Evolutionary conservation across 2,113 vertebrate species (phyloP).

Genomic region (Oreochromis aureus): DNA sequence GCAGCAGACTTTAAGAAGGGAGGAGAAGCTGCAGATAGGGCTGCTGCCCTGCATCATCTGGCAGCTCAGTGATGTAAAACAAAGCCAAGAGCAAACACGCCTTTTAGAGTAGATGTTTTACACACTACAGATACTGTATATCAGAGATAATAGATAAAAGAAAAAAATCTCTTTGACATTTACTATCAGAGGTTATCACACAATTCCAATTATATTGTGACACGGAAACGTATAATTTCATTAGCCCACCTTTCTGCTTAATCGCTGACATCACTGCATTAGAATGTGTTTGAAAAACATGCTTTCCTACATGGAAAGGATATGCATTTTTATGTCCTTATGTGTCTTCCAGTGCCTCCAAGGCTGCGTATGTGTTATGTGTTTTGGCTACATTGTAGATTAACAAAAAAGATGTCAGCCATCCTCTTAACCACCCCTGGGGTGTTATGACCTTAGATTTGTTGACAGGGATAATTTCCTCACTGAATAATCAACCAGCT

Average conservation of each 20-base stretch:
- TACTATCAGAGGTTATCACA: background rate
- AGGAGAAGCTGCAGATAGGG: background rate
- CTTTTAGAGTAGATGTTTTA: background rate
- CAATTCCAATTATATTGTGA: background rate
- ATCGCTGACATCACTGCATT: background rate
- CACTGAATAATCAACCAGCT: background rate
- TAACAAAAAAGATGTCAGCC: background rate
- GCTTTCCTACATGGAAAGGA: background rate
- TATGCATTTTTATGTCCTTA: background rate
- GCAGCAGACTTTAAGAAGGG: background rate
- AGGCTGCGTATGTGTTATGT: background rate
- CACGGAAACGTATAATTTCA: background rate
- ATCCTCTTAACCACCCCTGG: background rate
- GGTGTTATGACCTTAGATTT: background rate
- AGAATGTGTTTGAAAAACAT: background rate
- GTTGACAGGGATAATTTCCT: background rate
- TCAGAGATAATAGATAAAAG: background rate
- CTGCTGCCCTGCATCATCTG: constrained; percentile 5
- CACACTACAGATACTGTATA: background rate
- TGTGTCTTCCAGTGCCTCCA: background rate
- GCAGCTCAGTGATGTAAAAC: constrained; percentile 21
- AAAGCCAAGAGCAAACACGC: background rate
- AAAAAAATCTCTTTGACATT: background rate
- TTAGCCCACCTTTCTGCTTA: background rate
- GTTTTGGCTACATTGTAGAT: background rate